Base-by-base conservation (phyloP, 2,797 vertebrate genomes). In the Sitta carolinensis region DNA sequence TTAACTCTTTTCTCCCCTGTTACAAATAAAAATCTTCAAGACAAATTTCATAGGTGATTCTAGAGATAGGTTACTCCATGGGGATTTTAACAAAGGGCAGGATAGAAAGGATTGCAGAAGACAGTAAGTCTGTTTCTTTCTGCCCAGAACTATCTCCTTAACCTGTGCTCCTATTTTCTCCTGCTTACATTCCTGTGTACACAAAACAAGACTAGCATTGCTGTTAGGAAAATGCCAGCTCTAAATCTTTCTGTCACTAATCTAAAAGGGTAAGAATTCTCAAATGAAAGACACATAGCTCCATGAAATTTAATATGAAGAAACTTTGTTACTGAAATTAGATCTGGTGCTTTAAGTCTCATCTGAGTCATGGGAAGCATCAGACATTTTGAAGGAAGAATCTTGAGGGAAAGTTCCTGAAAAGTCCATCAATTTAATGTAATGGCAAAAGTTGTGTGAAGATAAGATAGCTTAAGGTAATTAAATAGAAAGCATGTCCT, bases 391-490 rank as follows among this genome's bases (percentile, higher is more conserved):
- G 68, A 51, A 94, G 34, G 40, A 80, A 77, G 10, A 52, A 45
- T 69, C 48, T 64, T 78, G 47, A 10, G 7, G 34, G 19, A 58
- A 83, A 87, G 38, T 61, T 90, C 38, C 63, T 69, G 43, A 89
- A 75, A 92, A 76, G 38, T n/a, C 47, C 72, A 79, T 94, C 82
- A 88, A 17, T 89, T 84, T 88, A 84, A 47, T 69, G 59, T 52
- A 50, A 77, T 69, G n/a, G 63, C 42, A 79, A 79, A 86, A 84
- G 25, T 42, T 84, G 19, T 68, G 40, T 73, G 48, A 85, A 57
- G 57, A 63, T 70, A 48, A 1, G 52, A 66, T 67, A 72, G 14
- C 43, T 89, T 82, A 15, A 92, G 63, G 50, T 67, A 87, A 89
- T 91, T 78, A 22, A 48, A 7, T 45, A 29, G 50, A 77, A 94